phyloP scores from a whole-genome alignment of 2,113 vertebrate species.

The Epinephelus lanceolatus region DNA sequence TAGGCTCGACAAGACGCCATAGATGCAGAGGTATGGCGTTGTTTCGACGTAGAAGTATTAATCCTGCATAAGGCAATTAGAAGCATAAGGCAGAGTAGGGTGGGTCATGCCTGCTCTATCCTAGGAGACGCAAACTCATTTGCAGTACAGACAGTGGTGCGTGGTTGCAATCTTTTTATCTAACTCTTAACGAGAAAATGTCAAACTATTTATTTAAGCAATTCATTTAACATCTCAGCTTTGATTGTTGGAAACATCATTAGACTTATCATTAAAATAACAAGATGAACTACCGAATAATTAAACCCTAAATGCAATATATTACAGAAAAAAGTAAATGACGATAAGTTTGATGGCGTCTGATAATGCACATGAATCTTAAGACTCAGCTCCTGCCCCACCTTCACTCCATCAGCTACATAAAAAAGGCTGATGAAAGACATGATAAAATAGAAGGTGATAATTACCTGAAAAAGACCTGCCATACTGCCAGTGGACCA shows the following conservation, averaged over 20 bases:
- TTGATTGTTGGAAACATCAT: background rate
- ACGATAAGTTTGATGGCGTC: background rate
- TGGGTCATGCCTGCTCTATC: too few relatives aligned
- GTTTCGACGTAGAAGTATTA: too few relatives aligned
- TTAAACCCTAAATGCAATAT: background rate
- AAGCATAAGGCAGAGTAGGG: too few relatives aligned
- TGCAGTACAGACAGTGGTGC: too few relatives aligned
- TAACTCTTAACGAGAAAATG: too few relatives aligned
- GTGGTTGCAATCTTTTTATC: too few relatives aligned
- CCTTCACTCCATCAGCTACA: background rate
- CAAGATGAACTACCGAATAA: background rate
- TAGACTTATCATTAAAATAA: background rate
- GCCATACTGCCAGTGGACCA: slow-evolving; percentile 46
- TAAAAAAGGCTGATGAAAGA: slow-evolving; percentile 24
- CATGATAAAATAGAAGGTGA: slow-evolving; percentile 14
- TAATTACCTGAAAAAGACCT: slow-evolving; percentile 60
- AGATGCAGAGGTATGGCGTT: too few relatives aligned
- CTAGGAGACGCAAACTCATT: too few relatives aligned
- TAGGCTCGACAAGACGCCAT: too few relatives aligned
- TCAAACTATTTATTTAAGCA: too few relatives aligned
- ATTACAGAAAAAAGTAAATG: slow-evolving; percentile 1
- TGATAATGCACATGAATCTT: slow-evolving; percentile 21
- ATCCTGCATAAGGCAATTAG: too few relatives aligned
- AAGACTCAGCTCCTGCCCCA: background rate
- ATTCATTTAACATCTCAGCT: background rate